Evolutionary conservation across 2,113 vertebrate species (phyloP).

Genomic region (Nesoenas mayeri): DNA sequence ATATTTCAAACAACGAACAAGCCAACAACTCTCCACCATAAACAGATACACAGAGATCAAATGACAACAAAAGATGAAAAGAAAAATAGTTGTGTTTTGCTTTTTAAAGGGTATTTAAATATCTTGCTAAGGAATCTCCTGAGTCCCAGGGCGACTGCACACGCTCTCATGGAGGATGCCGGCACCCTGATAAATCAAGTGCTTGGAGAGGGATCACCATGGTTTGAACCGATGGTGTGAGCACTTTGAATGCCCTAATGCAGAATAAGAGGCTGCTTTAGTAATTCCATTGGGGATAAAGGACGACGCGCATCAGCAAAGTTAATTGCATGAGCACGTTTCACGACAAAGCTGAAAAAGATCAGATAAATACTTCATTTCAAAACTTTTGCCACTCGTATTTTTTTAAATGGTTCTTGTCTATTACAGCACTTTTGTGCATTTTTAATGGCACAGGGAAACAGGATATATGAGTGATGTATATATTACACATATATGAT

Average conservation of each 20-base stretch:
- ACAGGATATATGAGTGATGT: neutral
- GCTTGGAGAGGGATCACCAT: accelerated
- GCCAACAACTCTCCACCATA: neutral
- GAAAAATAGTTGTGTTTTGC: neutral
- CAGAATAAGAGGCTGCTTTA: neutral
- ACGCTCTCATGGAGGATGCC: neutral
- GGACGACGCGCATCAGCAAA: neutral
- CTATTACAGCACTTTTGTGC: neutral
- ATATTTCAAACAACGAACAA: neutral
- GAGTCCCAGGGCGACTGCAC: accelerated
- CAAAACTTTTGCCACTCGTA: neutral
- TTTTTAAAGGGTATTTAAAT: neutral
- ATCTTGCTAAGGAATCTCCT: neutral
- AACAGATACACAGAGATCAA: neutral
- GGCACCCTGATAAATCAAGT: neutral
- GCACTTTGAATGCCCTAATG: neutral
- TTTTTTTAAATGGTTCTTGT: neutral
- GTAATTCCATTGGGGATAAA: neutral
- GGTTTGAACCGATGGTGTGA: neutral
- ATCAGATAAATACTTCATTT: neutral
- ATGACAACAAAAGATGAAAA: neutral
- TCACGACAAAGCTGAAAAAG: neutral
- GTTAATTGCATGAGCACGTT: neutral
- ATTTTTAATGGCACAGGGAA: neutral
- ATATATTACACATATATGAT: neutral